Percentiles rank a stretch among this genome's conserved stretches.
Conservation (phyloP, 2,113 vertebrate genomes). For the Epinephelus cyanopodus region DNA sequence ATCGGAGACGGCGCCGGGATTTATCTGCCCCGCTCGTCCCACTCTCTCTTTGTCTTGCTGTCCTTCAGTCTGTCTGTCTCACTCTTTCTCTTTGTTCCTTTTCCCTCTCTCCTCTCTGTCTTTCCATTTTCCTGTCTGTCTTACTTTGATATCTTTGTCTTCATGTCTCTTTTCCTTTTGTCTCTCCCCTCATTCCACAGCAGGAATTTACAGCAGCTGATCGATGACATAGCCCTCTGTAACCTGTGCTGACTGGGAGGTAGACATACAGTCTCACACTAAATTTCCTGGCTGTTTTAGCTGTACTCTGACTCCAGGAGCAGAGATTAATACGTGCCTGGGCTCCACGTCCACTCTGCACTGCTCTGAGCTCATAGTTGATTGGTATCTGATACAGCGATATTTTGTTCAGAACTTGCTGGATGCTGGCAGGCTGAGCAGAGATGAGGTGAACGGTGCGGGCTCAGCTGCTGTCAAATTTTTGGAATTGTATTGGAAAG, state of each 20-base stretch:
- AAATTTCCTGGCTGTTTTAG: constrained; percentile 15
- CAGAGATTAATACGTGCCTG: constrained; percentile 25
- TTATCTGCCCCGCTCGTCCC: constrained; percentile 25
- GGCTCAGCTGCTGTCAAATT: constrained; percentile 47
- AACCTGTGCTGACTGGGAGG: neutral
- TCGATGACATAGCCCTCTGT: constrained; percentile 28
- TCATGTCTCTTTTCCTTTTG: neutral
- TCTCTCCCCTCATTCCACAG: neutral
- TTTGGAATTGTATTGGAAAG: constrained; percentile 33
- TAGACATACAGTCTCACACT: neutral
- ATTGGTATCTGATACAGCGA: constrained; percentile 39
- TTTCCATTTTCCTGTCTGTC: neutral
- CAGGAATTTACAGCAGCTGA: constrained; percentile 1
- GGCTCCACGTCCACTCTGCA: constrained; percentile 3
- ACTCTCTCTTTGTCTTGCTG: constrained; percentile 25
- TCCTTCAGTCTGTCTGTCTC: constrained; percentile 19
- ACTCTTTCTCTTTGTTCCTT: constrained; percentile 12
- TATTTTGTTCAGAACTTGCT: constrained; percentile 20
- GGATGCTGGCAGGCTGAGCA: constrained; percentile 22
- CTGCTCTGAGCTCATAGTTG: constrained; percentile 11
- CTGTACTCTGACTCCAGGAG: constrained; percentile 14
- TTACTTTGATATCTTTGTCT: neutral
- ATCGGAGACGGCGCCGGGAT: constrained; percentile 41
- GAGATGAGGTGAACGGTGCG: constrained; percentile 20
- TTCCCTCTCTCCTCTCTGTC: neutral